Base-by-base conservation (phyloP, 1,140 invertebrate species). In the Trachymyrmex cornetzi region DNA sequence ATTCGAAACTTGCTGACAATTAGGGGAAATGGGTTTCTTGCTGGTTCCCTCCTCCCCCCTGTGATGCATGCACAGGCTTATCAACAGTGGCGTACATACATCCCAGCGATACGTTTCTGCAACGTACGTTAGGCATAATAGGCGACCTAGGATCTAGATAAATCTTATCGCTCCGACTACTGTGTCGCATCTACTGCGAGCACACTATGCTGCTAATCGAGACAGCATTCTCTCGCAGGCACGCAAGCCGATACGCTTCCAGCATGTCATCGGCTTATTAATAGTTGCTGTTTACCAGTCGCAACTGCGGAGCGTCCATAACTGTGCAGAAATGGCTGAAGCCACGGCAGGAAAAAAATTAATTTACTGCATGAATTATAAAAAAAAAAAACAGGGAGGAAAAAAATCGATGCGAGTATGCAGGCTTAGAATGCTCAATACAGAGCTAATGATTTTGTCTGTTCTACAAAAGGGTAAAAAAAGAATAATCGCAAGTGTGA, bases 261-360 rank as follows among this genome's bases (percentile, higher is more conserved):
- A 53, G 3, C 48, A 50, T 44, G 80, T 84, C 67, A 19, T 30
- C 80, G 38, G 69, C 24, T 84, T 84, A 63, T 84, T 84, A 84
- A 84, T 84, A 84, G 55, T 84, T 48, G 80, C 69, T 84, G 80
- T 61, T 84, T 84, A 74, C 55, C 69, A 61, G 66, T 63, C 22
- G 66, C 79, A 14, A 79, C 77, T 66, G 77, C 61, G 22, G 48
- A 82, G 67, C 80, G 24, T 84, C 27, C 38, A 84, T 61, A 75
- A 63, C 48, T 50, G 55, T 57, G 34, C 50, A 57, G 50, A 71
- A 7, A 69, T 9, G 12, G 30, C 77, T 53, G 27, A 53, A 75
- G 79, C 79, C 53, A 38, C 50, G 64, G 30, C 24, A 30, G 5
- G 34, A 34, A 34, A 61, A 55, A 84, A 84, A 61, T 48, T 16